Conservation (phyloP, 2,888 invertebrate genomes). For the Spodoptera exigua region DNA sequence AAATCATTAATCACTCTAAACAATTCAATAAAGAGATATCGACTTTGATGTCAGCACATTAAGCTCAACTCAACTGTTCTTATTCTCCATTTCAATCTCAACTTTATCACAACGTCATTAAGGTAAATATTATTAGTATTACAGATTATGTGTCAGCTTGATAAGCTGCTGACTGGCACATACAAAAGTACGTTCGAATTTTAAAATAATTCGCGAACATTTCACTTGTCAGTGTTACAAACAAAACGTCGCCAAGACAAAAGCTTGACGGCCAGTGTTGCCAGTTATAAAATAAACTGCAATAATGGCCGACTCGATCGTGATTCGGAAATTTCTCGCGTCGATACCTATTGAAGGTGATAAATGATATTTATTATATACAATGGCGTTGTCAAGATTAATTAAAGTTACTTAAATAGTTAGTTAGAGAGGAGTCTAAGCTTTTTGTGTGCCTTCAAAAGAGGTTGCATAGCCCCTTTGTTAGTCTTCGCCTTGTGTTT, state of each 20-base stretch:
- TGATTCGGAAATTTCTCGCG: conserved; percentile 74
- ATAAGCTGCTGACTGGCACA: no score
- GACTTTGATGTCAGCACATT: no score
- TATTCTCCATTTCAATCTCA: no score
- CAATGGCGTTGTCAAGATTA: conserved; percentile 86
- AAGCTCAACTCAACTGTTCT: no score
- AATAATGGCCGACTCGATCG: conserved; percentile 67
- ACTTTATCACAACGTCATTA: no score
- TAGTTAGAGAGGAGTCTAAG: conserved; percentile 83
- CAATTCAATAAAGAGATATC: conserved; percentile 32
- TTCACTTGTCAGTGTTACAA: conserved; percentile 63
- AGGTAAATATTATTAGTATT: no score
- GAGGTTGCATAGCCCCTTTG: conserved; percentile 57
- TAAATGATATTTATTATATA: conserved; percentile 82
- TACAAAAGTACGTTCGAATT: conserved; percentile 19
- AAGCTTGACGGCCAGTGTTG: conserved; percentile 68
- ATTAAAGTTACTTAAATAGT: conserved; percentile 87
- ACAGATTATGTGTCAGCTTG: no score
- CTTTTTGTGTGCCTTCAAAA: conserved; percentile 68
- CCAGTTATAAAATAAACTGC: conserved; percentile 66
- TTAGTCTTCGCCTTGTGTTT: conserved; percentile 55
- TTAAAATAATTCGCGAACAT: conserved; percentile 59
- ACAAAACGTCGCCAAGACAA: conserved; percentile 67
- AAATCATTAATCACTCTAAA: conserved; percentile 39
- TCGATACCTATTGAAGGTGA: conserved; percentile 80